Base-by-base conservation (phyloP, 2,797 vertebrate genomes). In the Manis javanica region DNA sequence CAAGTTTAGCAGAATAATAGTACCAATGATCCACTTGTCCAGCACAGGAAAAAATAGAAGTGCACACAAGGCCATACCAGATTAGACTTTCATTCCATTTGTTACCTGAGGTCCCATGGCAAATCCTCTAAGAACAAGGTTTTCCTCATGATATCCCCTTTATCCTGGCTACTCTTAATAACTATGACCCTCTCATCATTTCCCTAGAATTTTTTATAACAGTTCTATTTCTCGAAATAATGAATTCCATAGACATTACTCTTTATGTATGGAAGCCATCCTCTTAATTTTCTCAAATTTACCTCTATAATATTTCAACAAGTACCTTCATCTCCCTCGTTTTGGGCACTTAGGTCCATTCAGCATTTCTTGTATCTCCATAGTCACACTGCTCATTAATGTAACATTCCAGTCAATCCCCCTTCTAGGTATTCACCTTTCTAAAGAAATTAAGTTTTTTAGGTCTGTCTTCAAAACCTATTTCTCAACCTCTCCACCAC, bases 381-480 rank as follows among this genome's bases (percentile, higher is more conserved):
- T 49, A 26, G 4, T 57, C 34, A 86, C 2, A 31, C 14, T 66
- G 68, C 18, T 78, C 37, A 34, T 90, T 79, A 69, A 49, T 24
- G 49, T 37, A 86, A 87, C 16, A 82, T 83, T 39, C n/a, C 4
- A 82, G n/a, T n/a, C 8, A 88, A 87, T 57, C 21, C 1, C 23
- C 14, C 16, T 46, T 87, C 15, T 49, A 78, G 24, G 11, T 86
- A 88, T 34, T 42, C 63, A 69, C 2, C 8, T 72, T 71, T 87
- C 21, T 75, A 77, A 85, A 84, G 0, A 92, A 92, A 83, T 63
- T 57, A 34, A 37, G n/a, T 49, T 68, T 75, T 74, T 61, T 72
- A 96, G 74, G 23, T 55, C 37, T 90, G 46, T 81, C 31, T 71
- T 88, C 79, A 94, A 92, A 79, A 37, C 59, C n/a, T 49, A 57